Percentiles rank a stretch among this genome's conserved stretches.
phyloP scores from a whole-genome alignment of 2,113 vertebrate genomes.

The Triplophysa tibetana region DNA sequence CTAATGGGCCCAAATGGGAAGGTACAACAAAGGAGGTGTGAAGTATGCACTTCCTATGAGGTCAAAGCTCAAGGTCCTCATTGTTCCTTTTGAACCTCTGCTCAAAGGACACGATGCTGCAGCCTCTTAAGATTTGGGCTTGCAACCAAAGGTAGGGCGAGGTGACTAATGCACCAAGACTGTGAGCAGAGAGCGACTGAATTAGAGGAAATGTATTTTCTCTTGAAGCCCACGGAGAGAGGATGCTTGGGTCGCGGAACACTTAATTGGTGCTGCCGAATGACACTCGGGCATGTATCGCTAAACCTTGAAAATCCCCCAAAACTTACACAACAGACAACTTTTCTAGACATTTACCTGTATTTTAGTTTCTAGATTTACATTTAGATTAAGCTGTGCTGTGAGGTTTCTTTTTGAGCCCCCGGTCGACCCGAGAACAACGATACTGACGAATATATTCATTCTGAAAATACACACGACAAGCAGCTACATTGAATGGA shows the following conservation, averaged over 20 bases:
- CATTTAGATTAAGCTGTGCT: constrained; percentile 8
- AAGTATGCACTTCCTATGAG: constrained; percentile 58
- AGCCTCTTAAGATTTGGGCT: constrained; percentile 45
- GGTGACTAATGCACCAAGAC: background rate
- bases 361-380: constrained; percentile 15
- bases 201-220: constrained; percentile 23
- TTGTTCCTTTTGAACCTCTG: constrained; percentile 40
- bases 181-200: background rate
- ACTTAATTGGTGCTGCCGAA: constrained; percentile 15
- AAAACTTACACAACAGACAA: background rate
- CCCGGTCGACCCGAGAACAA: constrained; percentile 5
- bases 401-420: constrained; percentile 20
- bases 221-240: background rate
- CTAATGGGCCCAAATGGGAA: constrained; percentile 62
- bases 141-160: constrained; percentile 13
- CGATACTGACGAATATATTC: background rate
- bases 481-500: background rate
- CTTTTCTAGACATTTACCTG: background rate
- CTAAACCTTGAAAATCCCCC: constrained; percentile 8
- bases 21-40: constrained; percentile 61
- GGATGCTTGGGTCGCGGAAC: background rate
- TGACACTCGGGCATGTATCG: background rate
- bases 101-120: constrained; percentile 50
- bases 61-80: constrained; percentile 65
- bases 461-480: constrained; percentile 7